A percentile compares a stretch with the other conserved stretches of the same genome.
phyloP scores from a whole-genome alignment of 1,140 invertebrate genomes.

The Papilio xuthus region DNA sequence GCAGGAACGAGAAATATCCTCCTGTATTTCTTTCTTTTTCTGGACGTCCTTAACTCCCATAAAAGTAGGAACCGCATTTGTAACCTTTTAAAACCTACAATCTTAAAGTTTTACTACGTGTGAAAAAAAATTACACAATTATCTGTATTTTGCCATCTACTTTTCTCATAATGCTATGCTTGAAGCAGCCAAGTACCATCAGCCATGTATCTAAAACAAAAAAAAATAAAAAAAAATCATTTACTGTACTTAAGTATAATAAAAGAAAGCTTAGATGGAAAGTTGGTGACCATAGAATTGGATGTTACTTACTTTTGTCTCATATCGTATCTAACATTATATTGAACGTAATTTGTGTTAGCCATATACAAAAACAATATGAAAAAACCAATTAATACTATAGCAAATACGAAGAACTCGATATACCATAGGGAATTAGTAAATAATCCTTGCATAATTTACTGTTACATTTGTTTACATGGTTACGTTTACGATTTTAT shows the following conservation, averaged over 20 bases:
- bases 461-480: constrained; percentile 19
- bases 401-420: constrained; percentile 66
- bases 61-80: background rate
- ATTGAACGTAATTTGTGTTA: constrained; percentile 61
- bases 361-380: constrained; percentile 65
- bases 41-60: background rate
- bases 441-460: constrained; percentile 59
- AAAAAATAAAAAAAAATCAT: background rate
- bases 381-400: constrained; percentile 63
- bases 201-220: constrained; percentile 61
- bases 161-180: constrained; percentile 48
- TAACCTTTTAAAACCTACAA: background rate
- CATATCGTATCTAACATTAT: constrained; percentile 61
- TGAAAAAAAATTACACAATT: constrained; percentile 48
- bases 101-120: background rate
- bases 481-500: background rate
- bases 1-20: no score
- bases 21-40: background rate
- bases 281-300: background rate
- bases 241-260: background rate
- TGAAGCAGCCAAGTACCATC: constrained; percentile 68
- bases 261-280: background rate
- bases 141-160: constrained; percentile 44
- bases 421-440: constrained; percentile 72
- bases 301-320: constrained; percentile 62